These are phyloP conservation scores for Pogoniulus pusillus DNA, from an alignment of 2,797 vertebrate genomes.

Conservation along the genomic window DNA sequence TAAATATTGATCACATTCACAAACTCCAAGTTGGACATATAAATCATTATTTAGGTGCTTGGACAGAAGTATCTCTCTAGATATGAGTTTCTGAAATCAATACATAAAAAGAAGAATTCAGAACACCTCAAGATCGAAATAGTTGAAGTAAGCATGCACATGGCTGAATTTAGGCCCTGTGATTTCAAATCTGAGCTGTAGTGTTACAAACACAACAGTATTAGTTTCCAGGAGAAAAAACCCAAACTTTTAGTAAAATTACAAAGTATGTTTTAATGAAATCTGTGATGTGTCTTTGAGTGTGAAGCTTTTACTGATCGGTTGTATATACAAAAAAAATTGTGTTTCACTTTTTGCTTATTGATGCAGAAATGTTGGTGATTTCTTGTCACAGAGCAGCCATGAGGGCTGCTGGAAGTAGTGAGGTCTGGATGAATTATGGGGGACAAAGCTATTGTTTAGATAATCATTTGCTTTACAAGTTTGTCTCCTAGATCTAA, in stretches of 20 bases:
- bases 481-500: not conserved
- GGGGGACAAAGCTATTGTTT: not conserved
- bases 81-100: not conserved
- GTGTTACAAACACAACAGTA: not conserved
- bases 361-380: not conserved
- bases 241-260: not conserved
- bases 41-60: conserved; percentile 9
- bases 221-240: not conserved
- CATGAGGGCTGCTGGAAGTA: not conserved
- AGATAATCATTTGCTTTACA: not conserved
- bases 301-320: not conserved
- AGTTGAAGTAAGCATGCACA: not conserved
- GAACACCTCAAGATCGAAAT: not conserved
- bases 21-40: not conserved
- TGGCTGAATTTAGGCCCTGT: not conserved
- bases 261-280: not conserved
- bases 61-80: not conserved
- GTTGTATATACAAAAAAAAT: not conserved
- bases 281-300: not conserved
- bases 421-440: not conserved
- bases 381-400: not conserved
- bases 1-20: conserved; percentile 9
- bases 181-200: not conserved
- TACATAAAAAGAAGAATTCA: not conserved
- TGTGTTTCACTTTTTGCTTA: not conserved